Base-by-base conservation (phyloP, 1,140 invertebrate species). In the Drosophila setifemur region DNA sequence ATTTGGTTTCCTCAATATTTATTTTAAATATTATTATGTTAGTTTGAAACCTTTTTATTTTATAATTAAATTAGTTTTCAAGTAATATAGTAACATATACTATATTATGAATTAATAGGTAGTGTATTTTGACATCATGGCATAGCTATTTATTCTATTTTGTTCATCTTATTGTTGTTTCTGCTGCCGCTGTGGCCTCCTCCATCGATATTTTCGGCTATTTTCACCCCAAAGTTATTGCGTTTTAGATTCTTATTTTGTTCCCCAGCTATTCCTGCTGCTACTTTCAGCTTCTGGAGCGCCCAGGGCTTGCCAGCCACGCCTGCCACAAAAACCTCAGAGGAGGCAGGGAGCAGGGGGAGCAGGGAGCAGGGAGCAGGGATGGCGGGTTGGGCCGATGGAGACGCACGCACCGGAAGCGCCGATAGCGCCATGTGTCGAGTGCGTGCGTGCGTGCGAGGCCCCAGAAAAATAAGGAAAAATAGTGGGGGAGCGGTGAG, bases 211-310 rank as follows among this genome's bases (percentile, higher is more conserved):
- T 86, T 81, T 86, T 86, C 81, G 82, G 75, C 75, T 86, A 86
- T 86, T 86, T 86, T 86, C 81, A 86, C 81, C 81, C 81, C 75
- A 86, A 85, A 86, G 81, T 86, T 86, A 86, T 86, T 86, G 81
- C 81, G 81, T 86, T 86, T 86, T 86, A 81, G 81, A 86, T 86
- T 83, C 82, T 78, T 83, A 29, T 63, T 63, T 66, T 29, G 40
- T 31, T 66, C 23, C 35, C 19, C 14, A 23, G 50, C 12, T 26
- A 18, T 40, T 11, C 8, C 8, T 42, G 57, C 21, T 26, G 57
- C 37, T 57, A n/a, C 33, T 28, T 69, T 57, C 64, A 31, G 66
- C 44, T 70, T 55, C 43, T 43, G 31, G 53, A 42, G 55, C 53
- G 81, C 75, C 58, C 64, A 69, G 52, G 72, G 81, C 57, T 43